These are phyloP conservation scores for Glaucopsyche alexis DNA, from an alignment of 2,888 invertebrate genomes.

Conservation along the genomic window DNA sequence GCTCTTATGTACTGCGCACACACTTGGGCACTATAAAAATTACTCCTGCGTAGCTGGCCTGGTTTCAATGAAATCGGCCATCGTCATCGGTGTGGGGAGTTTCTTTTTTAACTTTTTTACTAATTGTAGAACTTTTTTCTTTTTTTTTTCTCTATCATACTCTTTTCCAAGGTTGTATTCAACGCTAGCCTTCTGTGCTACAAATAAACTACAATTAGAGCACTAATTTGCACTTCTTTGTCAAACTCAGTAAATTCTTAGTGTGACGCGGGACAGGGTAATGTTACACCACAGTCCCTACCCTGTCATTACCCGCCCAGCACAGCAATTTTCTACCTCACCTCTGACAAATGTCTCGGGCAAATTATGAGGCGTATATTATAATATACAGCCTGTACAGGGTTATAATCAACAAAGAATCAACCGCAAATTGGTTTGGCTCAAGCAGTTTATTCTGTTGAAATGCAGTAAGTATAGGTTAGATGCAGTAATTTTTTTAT, in stretches of 20 bases:
- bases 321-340: conserved; percentile 43
- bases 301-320: conserved; percentile 42
- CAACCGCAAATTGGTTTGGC: conserved; percentile 19
- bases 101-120: too few species aligned
- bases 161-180: too few species aligned
- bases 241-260: background rate
- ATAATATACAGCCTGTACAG: conserved; percentile 9
- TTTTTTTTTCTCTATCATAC: too few species aligned
- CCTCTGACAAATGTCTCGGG: conserved; percentile 40
- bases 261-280: conserved; percentile 16
- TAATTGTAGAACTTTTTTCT: too few species aligned
- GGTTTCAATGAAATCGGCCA: too few species aligned
- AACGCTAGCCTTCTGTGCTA: background rate
- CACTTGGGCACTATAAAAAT: too few species aligned
- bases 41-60: too few species aligned
- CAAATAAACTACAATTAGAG: background rate
- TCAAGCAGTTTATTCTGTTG: conserved; percentile 8
- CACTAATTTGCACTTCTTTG: conserved; percentile 5
- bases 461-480: background rate
- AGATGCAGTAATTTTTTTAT: too few species aligned
- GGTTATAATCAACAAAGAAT: conserved; percentile 14
- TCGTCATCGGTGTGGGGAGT: too few species aligned
- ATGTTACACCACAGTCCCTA: conserved; percentile 43
- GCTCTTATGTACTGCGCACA: too few species aligned
- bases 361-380: conserved; percentile 30